Evolutionary conservation across 2,888 invertebrate genomes (phyloP), one percentile per base, ranked within the genome.

Genomic region (Temnothorax unifasciatus): DNA sequence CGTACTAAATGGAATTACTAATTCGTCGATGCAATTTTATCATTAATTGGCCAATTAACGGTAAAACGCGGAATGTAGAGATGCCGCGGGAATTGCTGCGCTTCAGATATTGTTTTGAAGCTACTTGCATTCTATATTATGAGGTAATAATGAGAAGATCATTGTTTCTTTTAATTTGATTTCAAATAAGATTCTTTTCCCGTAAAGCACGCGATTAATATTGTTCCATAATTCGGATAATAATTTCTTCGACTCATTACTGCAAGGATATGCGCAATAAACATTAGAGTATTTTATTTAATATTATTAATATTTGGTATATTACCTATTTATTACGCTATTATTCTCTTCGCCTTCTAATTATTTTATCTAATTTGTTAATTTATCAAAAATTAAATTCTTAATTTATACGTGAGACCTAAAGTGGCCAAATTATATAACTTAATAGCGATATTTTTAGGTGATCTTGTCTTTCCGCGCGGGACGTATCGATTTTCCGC

Each of bases 1-100:
- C 50, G 64, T 86, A 81, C 71, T 71, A 86, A 90, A 89, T 90
- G 88, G 88, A 90, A 90, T 90, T 88, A 87, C 79, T 89, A 90
- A 90, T 90, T 88, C 83, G 74, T 81, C 88, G 82, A 85, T 86
- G 82, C 90, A 85, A 90, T 73, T 73, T 73, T 73, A 73, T 73
- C 57, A 41, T 41, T 90, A 81, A 81, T 77, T 69, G 71, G 77
- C 71, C 77, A 77, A 77, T 73, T 81, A 79, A 84, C 59, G 79
- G 41, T 57, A 47, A 61, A 61, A 61, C 21, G 73, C 18, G n/a
- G 54, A 44, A 18, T n/a, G 61, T 38, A 21, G 13, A 59, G 41
- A 54, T 44, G 77, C 41, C 44, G 9, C 3, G 68, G 69, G 69
- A 77, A 68, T 77, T 68, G 29, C 41, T 15, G 69, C 41, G n/a